Conservation (phyloP, 1,140 invertebrate species). For the Cherax quadricarinatus region DNA sequence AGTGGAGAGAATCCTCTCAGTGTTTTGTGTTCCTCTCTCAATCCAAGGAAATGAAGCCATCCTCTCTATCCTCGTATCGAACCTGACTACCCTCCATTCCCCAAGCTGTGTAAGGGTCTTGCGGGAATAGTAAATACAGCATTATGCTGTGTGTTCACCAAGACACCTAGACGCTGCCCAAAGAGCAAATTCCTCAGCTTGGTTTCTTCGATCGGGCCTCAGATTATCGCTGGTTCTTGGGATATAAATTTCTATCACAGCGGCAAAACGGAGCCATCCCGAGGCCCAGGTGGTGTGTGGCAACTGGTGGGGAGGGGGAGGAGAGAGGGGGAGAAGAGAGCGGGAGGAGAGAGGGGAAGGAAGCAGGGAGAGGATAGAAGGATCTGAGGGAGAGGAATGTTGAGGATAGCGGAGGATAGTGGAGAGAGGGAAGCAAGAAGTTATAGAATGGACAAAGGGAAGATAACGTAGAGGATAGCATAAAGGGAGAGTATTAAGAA, state of each 20-base stretch:
- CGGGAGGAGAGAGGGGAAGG: not conserved
- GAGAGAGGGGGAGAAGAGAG: not conserved
- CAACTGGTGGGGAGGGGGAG: not conserved
- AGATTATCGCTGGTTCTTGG: constrained; percentile 44
- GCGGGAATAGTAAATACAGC: no score
- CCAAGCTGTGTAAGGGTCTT: no score
- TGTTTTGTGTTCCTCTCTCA: no score
- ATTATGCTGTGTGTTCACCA: no score
- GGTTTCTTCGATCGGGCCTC: constrained; percentile 28
- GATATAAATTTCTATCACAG: constrained; percentile 51
- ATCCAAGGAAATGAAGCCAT: no score
- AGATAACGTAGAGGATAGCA: not conserved
- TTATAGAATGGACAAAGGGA: not conserved
- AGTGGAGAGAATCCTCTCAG: no score
- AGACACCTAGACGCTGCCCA: not conserved
- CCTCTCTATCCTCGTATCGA: no score
- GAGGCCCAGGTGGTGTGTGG: constrained; percentile 37
- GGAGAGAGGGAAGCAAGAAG: not conserved
- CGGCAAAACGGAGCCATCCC: constrained; percentile 45
- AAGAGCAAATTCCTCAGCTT: constrained; percentile 20
- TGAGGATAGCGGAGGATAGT: no score
- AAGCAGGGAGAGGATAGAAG: not conserved
- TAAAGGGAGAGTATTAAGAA: not conserved
- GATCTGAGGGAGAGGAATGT: not conserved
- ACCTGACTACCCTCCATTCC: no score